Evolutionary conservation across 2,888 invertebrate species (phyloP).

Genomic region (Parnassius mnemosyne): DNA sequence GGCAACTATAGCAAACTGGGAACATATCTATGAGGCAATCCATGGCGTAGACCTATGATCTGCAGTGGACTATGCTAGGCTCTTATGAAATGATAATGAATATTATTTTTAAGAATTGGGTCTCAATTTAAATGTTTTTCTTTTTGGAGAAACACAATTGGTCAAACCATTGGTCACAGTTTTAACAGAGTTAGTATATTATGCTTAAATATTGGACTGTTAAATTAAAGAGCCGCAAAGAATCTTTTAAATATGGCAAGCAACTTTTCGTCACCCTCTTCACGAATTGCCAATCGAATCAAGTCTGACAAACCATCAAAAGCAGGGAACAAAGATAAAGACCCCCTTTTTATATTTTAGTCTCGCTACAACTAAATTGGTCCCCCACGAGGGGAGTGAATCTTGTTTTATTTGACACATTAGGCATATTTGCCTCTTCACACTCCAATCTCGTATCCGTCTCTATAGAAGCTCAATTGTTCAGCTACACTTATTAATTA

Average conservation of each 20-base stretch:
- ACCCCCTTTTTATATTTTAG: slow-evolving; percentile 62
- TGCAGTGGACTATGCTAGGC: too few relatives aligned
- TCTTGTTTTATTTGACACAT: slow-evolving; percentile 65
- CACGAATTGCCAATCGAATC: slow-evolving; percentile 45
- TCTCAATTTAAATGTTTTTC: too few relatives aligned
- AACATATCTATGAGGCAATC: too few relatives aligned
- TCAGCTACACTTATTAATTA: slow-evolving; percentile 10
- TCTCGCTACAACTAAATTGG: slow-evolving; percentile 72
- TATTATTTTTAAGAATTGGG: too few relatives aligned
- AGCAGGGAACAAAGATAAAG: slow-evolving; percentile 60
- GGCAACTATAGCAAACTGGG: too few relatives aligned
- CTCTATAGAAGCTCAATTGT: slow-evolving; percentile 37
- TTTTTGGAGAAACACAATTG: too few relatives aligned
- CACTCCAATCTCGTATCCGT: slow-evolving; percentile 32
- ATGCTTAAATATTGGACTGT: too few relatives aligned
- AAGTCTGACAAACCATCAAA: slow-evolving; percentile 48
- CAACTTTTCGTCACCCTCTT: slow-evolving; percentile 24
- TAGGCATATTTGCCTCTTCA: slow-evolving; percentile 43
- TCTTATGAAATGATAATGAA: too few relatives aligned
- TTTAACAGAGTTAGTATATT: too few relatives aligned
- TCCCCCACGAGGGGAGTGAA: slow-evolving; percentile 56
- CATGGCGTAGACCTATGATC: too few relatives aligned
- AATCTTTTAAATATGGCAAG: slow-evolving; percentile 21
- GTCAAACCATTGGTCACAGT: too few relatives aligned
- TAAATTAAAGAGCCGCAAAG: not conserved